Percentiles rank a stretch among this genome's conserved stretches.
Evolutionary conservation across 2,888 invertebrate genomes (phyloP).

Genomic region (Eilema caniola): DNA sequence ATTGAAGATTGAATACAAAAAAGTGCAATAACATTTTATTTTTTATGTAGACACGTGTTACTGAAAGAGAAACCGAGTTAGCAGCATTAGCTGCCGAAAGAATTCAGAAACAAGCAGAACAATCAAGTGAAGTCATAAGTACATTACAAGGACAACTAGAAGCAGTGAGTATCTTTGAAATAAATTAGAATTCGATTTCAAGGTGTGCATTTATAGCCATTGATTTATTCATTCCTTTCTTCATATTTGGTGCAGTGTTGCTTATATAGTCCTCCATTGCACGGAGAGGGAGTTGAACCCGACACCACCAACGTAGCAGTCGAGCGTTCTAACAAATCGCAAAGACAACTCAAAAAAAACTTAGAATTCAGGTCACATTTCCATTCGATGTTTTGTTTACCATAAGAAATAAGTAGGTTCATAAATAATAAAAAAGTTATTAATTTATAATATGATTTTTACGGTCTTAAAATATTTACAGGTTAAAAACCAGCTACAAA

Average conservation of each 20-base stretch:
- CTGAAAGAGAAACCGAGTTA: slow-evolving; percentile 72
- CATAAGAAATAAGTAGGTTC: no score
- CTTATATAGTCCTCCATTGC: no score
- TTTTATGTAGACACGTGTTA: slow-evolving; percentile 62
- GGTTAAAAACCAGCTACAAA: slow-evolving; percentile 69
- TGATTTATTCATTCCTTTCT: no score
- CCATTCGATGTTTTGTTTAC: no score
- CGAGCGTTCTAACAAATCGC: no score
- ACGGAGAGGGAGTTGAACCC: no score
- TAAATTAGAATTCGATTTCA: background rate
- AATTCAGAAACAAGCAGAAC: slow-evolving; percentile 75
- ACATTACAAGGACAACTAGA: slow-evolving; percentile 85
- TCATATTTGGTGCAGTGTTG: no score
- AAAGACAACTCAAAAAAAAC: no score
- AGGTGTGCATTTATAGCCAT: background rate
- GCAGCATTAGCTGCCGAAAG: slow-evolving; percentile 74
- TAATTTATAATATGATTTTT: no score
- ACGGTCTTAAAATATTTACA: slow-evolving; percentile 34
- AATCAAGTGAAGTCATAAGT: slow-evolving; percentile 75
- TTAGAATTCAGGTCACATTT: no score
- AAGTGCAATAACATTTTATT: background rate
- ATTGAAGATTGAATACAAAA: background rate
- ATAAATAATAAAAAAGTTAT: no score
- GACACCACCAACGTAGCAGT: no score
- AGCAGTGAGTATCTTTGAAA: slow-evolving; percentile 57